phyloP scores from a whole-genome alignment of 2,888 invertebrate genomes.

The Keiferia lycopersicella region DNA sequence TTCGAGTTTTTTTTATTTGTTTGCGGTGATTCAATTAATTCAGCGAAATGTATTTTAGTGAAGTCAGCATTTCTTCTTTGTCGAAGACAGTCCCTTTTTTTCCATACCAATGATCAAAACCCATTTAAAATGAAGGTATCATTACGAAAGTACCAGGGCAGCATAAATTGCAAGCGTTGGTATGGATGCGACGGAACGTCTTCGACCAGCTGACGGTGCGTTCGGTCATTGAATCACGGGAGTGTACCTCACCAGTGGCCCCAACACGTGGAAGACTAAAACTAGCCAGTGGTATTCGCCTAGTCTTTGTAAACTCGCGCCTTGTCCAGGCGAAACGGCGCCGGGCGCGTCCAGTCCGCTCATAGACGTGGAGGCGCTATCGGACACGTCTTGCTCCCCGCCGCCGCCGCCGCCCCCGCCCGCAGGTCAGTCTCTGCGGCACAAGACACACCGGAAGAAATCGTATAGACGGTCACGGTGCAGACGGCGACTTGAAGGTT shows the following conservation, averaged over 20 bases:
- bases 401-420: slow-evolving; percentile 56
- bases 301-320: slow-evolving; percentile 27
- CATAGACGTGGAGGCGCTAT: slow-evolving; percentile 85
- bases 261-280: slow-evolving; percentile 6
- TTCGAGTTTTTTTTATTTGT: slow-evolving; percentile 37
- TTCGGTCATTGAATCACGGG: not conserved
- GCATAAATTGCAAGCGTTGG: not conserved
- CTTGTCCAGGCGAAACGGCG: slow-evolving; percentile 83
- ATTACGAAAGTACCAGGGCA: not conserved
- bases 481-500: slow-evolving; percentile 44
- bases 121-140: not conserved
- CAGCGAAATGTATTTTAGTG: slow-evolving; percentile 38
- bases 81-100: slow-evolving; percentile 55
- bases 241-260: slow-evolving; percentile 12
- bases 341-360: slow-evolving; percentile 83
- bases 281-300: not conserved
- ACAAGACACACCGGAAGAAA: slow-evolving; percentile 48
- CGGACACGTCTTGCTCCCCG: slow-evolving; percentile 80
- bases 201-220: slow-evolving; percentile 20
- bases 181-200: slow-evolving; percentile 17
- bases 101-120: slow-evolving; percentile 25
- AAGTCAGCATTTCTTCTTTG: slow-evolving; percentile 45
- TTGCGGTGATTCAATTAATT: slow-evolving; percentile 11
- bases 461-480: slow-evolving; percentile 67
- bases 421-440: slow-evolving; percentile 82